Percentiles rank a stretch among this genome's conserved stretches.
phyloP scores from a whole-genome alignment of 2,113 vertebrate species.

The Monarcha castaneiventris region DNA sequence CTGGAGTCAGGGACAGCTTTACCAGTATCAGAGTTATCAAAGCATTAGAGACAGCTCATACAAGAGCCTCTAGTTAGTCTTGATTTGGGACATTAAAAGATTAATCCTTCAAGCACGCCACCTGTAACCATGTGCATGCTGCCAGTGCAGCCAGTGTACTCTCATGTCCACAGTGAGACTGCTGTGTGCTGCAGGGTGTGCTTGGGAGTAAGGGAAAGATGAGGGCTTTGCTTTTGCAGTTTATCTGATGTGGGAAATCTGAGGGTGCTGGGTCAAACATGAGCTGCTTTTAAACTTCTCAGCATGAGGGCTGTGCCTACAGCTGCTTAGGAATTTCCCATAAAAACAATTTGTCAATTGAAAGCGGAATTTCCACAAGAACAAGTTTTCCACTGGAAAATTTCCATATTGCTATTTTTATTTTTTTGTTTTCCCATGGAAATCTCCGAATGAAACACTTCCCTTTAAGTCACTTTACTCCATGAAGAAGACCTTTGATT shows the following conservation, averaged over 20 bases:
- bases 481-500: neutral
- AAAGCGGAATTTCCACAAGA: conserved; percentile 55
- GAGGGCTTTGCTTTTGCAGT: neutral
- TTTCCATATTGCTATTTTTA: conserved; percentile 35
- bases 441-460: conserved; percentile 36
- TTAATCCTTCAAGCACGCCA: neutral
- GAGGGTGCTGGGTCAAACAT: neutral
- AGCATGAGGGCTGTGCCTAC: conserved; percentile 37
- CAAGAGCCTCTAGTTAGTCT: neutral
- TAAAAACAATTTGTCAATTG: conserved; percentile 51
- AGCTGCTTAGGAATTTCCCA: conserved; percentile 59
- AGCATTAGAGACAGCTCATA: neutral
- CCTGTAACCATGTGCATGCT: neutral
- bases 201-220: neutral
- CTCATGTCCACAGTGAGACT: fast-evolving
- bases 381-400: conserved; percentile 61
- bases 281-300: conserved; percentile 47
- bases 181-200: neutral
- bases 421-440: conserved; percentile 42
- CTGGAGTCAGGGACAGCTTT: neutral
- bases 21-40: neutral
- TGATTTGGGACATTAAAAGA: neutral
- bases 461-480: conserved; percentile 20
- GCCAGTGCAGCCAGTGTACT: neutral
- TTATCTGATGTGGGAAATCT: conserved; percentile 45